Percentiles rank a stretch among this genome's conserved stretches.
Conservation (phyloP, 2,797 vertebrate species). For the Nothura maculosa region DNA sequence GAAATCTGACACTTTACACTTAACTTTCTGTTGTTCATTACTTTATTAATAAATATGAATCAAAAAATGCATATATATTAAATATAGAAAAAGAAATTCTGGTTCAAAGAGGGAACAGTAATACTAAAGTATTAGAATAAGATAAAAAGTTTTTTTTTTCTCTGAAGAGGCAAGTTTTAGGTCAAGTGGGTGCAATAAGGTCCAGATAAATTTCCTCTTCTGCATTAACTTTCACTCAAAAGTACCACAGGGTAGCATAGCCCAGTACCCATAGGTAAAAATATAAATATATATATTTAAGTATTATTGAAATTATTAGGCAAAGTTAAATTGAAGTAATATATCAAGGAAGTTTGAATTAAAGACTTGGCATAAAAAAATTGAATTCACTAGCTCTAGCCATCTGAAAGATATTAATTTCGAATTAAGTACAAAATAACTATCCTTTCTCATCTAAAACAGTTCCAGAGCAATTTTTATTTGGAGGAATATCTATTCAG, state of each 20-base stretch:
- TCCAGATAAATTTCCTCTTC: background rate
- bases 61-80: background rate
- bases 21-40: background rate
- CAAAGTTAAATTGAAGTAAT: background rate
- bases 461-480: background rate
- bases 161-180: background rate
- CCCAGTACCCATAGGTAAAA: fast-evolving
- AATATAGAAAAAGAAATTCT: background rate
- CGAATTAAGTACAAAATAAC: background rate
- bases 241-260: background rate
- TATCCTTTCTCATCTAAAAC: background rate
- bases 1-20: background rate
- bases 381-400: background rate
- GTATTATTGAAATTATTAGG: background rate
- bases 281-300: background rate
- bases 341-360: background rate
- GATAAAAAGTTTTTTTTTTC: background rate
- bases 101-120: background rate
- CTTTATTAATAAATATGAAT: background rate
- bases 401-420: background rate
- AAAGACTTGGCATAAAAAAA: background rate
- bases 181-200: background rate
- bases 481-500: background rate
- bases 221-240: background rate
- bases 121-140: background rate